Evolutionary conservation across 1,140 invertebrate genomes (phyloP).

Genomic region (Neotoxoptera formosana): DNA sequence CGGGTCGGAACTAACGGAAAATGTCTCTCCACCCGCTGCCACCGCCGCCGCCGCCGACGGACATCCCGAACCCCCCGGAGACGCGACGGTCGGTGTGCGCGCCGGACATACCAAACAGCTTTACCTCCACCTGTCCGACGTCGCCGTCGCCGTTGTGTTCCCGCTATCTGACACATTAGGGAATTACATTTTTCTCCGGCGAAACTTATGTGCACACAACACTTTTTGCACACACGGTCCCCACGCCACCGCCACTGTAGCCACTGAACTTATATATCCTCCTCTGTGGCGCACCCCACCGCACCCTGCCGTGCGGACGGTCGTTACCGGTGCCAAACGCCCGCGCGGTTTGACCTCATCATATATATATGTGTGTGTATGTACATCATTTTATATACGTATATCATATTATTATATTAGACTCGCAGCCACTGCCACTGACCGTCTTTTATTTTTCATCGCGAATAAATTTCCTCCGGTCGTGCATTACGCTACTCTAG

Average conservation of each 20-base stretch:
- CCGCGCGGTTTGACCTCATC: not conserved
- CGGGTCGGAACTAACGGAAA: conserved; percentile 39
- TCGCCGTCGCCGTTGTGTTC: not conserved
- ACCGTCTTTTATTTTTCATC: conserved; percentile 6
- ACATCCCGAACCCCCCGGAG: conserved; percentile 8
- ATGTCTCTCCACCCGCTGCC: not conserved
- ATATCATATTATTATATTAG: conserved; percentile 18
- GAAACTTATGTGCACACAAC: conserved; percentile 30
- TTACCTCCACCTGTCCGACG: not conserved
- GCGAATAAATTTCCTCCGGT: not conserved
- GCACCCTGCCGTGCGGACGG: not conserved
- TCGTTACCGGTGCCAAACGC: not conserved
- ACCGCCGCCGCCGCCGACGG: not conserved
- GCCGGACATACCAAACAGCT: conserved; percentile 52
- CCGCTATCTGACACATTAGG: conserved; percentile 43
- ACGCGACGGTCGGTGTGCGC: conserved; percentile 2
- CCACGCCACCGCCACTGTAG: not conserved
- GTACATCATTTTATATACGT: conserved; percentile 7
- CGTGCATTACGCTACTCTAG: not conserved
- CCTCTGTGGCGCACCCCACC: not conserved
- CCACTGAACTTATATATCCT: not conserved
- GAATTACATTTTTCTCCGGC: conserved; percentile 47
- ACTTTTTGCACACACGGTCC: not conserved
- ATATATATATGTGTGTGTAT: not conserved
- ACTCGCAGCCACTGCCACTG: not conserved